phyloP scores from a whole-genome alignment of 2,797 vertebrate genomes.

The Rhincodon typus region DNA sequence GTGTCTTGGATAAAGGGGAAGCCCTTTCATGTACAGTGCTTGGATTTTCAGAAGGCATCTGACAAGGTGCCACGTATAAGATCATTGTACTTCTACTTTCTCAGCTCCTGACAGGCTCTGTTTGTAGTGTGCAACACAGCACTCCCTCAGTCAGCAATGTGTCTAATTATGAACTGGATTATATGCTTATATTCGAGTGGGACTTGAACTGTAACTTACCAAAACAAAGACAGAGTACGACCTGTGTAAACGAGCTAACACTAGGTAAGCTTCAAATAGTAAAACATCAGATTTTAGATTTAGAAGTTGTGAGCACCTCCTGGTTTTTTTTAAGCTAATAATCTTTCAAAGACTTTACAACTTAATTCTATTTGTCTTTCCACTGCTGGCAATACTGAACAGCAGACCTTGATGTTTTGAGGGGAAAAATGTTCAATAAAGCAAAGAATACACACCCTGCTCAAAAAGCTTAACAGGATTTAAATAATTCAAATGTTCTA shows the following conservation, averaged over 20 bases:
- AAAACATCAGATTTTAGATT: background rate
- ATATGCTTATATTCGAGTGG: background rate
- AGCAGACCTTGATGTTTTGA: background rate
- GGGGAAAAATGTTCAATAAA: background rate
- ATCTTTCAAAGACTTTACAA: background rate
- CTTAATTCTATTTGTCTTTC: background rate
- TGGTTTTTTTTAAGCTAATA: background rate
- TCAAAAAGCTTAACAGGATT: background rate
- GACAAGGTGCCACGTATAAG: no score
- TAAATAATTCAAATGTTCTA: background rate
- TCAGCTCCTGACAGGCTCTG: no score
- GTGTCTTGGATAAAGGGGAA: no score
- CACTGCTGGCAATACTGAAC: background rate
- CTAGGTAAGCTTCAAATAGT: background rate
- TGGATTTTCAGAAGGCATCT: no score
- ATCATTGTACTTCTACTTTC: no score
- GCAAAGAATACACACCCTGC: background rate
- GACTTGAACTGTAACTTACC: background rate
- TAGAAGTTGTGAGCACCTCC: background rate
- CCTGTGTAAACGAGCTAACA: background rate
- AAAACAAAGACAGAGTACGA: background rate
- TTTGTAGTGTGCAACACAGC: background rate
- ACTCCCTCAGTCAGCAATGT: background rate
- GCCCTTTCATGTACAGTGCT: no score
- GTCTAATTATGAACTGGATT: background rate